phyloP scores from a whole-genome alignment of 2,888 invertebrate species.

The Hydrotaea cyrtoneurina region DNA sequence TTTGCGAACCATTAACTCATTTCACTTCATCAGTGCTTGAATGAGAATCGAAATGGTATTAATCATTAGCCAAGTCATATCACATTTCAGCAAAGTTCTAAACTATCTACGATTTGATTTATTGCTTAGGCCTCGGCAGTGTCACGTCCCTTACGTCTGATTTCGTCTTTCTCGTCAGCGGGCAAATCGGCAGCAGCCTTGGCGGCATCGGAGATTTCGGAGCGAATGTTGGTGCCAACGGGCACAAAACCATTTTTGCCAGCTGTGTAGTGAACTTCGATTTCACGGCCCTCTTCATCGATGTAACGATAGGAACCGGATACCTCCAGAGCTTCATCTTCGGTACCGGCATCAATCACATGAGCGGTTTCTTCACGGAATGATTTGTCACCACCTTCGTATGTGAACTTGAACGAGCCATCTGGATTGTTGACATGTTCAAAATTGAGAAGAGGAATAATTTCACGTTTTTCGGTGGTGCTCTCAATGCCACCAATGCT shows the following conservation, averaged over 20 bases:
- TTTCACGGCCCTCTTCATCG: slow-evolving; percentile 75
- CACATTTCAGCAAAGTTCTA: not conserved
- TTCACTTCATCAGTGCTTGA: not conserved
- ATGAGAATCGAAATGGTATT: too few species aligned
- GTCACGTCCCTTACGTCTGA: not conserved
- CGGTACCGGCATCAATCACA: slow-evolving; percentile 74
- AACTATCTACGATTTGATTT: not conserved
- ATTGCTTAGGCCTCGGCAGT: not conserved
- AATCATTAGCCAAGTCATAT: not conserved
- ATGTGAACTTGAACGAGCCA: slow-evolving; percentile 76
- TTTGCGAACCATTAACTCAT: not conserved
- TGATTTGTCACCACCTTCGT: slow-evolving; percentile 76
- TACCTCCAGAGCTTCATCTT: slow-evolving; percentile 76
- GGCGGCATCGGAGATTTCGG: slow-evolving; percentile 75
- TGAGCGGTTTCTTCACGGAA: slow-evolving; percentile 74
- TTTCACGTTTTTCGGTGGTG: slow-evolving; percentile 71
- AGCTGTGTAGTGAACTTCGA: slow-evolving; percentile 78
- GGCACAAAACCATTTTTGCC: slow-evolving; percentile 80
- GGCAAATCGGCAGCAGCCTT: slow-evolving; percentile 73
- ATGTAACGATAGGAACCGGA: slow-evolving; percentile 78
- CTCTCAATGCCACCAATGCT: slow-evolving; percentile 71
- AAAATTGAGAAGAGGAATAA: slow-evolving; percentile 73
- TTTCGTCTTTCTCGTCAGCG: slow-evolving; percentile 8
- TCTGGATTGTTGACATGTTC: slow-evolving; percentile 73
- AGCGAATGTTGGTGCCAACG: slow-evolving; percentile 75